Base-by-base conservation (phyloP, 2,888 invertebrate genomes). In the Bembecia ichneumoniformis region DNA sequence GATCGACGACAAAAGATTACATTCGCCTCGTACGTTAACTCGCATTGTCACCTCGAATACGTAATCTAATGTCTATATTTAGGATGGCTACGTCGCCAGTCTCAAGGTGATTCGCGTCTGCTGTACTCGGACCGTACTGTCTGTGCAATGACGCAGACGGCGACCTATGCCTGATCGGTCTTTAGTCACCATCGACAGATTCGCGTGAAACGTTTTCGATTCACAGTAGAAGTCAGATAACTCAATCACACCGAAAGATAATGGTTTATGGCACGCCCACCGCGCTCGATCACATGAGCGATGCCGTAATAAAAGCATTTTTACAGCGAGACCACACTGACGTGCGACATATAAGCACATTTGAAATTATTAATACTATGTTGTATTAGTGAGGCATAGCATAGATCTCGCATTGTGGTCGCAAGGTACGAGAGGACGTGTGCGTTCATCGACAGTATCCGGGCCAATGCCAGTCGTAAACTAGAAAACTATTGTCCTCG, bases 401-500 rank as follows among this genome's bases (percentile, higher is more conserved):
- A 9, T 28, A 9, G 28, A 40, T 40, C 5, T 40, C 5, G n/a
- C 3, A 40, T 11, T 40, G 40, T 40, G 14, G 13, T 44, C 15
- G 44, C 15, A 44, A 44, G 44, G 11, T 15, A 17, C 63, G 62
- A 71, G 60, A 75, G 72, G 78, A 82, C 86, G 83, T 82, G 80
- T 71, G 74, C 77, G 72, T 77, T 77, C 81, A 74, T 80, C 77
- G 79, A 59, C 77, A 71, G 72, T 83, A 84, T 83, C 78, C 86
- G 82, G 83, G 83, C 86, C 86, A 87, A 86, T 86, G 86, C 82
- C 86, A 83, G 77, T 71, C 66, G 67, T 86, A 86, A 84, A 83
- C 86, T 86, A 84, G 84, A 84, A 83, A 84, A 84, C 77, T 82
- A 84, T 84, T 86, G 86, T 86, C 86, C 84, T 86, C 86, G 86